phyloP scores from a whole-genome alignment of 2,888 invertebrate genomes.

The Metellina segmentata region DNA sequence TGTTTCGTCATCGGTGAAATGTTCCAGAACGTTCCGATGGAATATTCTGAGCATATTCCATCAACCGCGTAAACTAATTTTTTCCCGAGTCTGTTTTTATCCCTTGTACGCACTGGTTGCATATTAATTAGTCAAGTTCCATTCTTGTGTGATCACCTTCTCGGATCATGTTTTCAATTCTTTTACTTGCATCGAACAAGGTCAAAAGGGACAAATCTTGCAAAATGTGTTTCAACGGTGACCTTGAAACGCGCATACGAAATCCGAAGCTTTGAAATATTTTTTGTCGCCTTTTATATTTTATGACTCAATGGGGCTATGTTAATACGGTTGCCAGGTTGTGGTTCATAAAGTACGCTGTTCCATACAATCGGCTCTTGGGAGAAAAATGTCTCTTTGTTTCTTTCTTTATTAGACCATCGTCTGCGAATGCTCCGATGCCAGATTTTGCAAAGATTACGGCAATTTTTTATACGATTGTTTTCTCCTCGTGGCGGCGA shows the following conservation, averaged over 20 bases:
- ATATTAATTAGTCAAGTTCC: no score
- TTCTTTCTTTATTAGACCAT: slow-evolving; percentile 29
- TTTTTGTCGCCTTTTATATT: slow-evolving; percentile 34
- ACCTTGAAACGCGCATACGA: slow-evolving; percentile 24
- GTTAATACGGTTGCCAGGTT: slow-evolving; percentile 1
- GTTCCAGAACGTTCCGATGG: no score
- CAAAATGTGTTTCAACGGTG: not conserved
- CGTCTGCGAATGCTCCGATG: slow-evolving; percentile 42
- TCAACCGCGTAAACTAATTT: no score
- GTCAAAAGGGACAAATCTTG: not conserved
- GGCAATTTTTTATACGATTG: slow-evolving; percentile 26
- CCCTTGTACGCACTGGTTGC: no score
- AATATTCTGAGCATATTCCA: no score
- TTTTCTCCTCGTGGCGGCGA: not conserved
- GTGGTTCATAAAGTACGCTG: slow-evolving; percentile 37
- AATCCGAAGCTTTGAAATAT: slow-evolving; percentile 23
- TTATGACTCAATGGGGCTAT: slow-evolving; percentile 46
- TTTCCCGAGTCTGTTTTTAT: no score
- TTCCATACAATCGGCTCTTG: slow-evolving; percentile 2
- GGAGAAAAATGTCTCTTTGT: slow-evolving; percentile 43
- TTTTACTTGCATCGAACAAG: not conserved
- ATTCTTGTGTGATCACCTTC: not conserved
- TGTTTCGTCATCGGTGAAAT: no score
- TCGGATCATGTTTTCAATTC: not conserved
- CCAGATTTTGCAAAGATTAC: slow-evolving; percentile 23